Conservation (phyloP, 2,888 invertebrate species). For the Pseudococcus viburni region DNA sequence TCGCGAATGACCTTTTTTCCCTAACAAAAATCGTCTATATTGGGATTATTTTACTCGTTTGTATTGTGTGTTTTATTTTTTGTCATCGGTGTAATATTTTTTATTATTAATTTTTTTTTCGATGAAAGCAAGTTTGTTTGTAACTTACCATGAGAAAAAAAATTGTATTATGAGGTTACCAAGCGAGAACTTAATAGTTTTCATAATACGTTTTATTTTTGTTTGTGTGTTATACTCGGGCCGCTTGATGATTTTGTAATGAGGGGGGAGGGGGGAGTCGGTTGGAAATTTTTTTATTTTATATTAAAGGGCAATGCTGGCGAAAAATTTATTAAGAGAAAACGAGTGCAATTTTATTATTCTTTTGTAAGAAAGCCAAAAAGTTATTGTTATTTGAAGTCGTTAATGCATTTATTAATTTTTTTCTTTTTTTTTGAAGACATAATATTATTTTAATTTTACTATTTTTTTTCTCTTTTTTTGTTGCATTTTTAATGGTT, state of each 20-base stretch:
- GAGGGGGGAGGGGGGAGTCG: not conserved
- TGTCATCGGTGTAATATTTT: conserved; percentile 16
- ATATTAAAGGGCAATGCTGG: not conserved
- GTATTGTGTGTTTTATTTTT: conserved; percentile 38
- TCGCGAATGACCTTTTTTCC: not conserved
- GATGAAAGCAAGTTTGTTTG: conserved; percentile 2
- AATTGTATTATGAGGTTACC: conserved; percentile 58
- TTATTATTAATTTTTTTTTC: conserved; percentile 37
- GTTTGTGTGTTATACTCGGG: not conserved
- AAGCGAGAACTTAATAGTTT: conserved; percentile 62
- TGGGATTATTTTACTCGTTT: conserved; percentile 13
- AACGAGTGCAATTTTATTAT: conserved; percentile 22
- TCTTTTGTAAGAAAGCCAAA: conserved; percentile 44
- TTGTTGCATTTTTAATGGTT: conserved; percentile 47
- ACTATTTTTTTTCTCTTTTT: conserved; percentile 44
- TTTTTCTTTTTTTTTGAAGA: conserved; percentile 25
- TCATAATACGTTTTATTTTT: conserved; percentile 51
- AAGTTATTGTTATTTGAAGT: conserved; percentile 21
- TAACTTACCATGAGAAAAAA: conserved; percentile 16
- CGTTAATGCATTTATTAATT: conserved; percentile 44
- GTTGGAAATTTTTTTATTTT: conserved; percentile 19
- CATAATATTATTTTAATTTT: conserved; percentile 38
- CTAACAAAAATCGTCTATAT: not conserved
- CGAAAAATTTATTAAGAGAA: not conserved
- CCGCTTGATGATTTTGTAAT: conserved; percentile 11